phyloP scores from a whole-genome alignment of 2,113 vertebrate species.

The Fulica atra region DNA sequence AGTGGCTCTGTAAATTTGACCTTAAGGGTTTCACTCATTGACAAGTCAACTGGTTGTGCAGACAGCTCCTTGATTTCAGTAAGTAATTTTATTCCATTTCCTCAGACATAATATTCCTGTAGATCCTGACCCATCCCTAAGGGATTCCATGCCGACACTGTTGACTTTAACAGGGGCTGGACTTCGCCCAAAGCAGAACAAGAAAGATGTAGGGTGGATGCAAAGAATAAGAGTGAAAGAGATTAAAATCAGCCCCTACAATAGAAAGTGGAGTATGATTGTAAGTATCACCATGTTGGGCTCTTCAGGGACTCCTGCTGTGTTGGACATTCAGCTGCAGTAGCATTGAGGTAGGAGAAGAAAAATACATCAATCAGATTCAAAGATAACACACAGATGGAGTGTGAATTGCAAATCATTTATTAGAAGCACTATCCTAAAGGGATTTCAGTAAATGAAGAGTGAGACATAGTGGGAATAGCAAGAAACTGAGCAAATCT shows the following conservation, averaged over 20 bases:
- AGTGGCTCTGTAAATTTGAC: neutral
- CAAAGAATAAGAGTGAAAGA: constrained; percentile 17
- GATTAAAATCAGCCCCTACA: constrained; percentile 32
- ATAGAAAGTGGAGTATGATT: constrained; percentile 10
- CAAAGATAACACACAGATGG: constrained; percentile 11
- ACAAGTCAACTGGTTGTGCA: neutral
- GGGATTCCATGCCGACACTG: neutral
- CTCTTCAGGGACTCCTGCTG: constrained; percentile 17
- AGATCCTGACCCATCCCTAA: neutral
- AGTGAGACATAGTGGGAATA: neutral
- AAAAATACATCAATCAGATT: constrained; percentile 34
- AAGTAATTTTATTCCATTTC: neutral
- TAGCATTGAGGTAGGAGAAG: neutral
- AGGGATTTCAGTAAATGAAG: constrained; percentile 47
- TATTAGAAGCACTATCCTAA: constrained; percentile 22
- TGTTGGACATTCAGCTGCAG: constrained; percentile 8
- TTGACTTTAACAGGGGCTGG: neutral
- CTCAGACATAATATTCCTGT: neutral
- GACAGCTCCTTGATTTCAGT: neutral
- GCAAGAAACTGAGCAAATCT: constrained; percentile 19
- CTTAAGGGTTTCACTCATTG: neutral
- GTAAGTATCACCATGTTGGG: constrained; percentile 8
- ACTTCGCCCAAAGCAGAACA: neutral
- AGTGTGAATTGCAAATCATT: constrained; percentile 32
- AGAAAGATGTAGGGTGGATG: neutral